These are phyloP conservation scores for Campylomormyrus numenius DNA, from an alignment of 2,113 vertebrate species.

Conservation along the genomic window DNA sequence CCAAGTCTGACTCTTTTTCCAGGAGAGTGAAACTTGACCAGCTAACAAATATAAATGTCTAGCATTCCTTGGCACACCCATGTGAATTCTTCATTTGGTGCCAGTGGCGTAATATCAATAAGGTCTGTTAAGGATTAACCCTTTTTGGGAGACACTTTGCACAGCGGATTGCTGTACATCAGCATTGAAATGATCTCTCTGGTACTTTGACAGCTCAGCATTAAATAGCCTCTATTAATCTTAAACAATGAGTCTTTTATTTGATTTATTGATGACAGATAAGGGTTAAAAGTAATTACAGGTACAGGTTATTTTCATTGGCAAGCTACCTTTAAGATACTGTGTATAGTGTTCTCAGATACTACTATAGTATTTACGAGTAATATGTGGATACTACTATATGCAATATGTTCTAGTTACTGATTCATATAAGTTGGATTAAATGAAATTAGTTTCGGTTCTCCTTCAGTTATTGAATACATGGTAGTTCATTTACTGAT, in stretches of 20 bases:
- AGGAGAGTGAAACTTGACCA: not conserved
- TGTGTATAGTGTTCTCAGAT: not conserved
- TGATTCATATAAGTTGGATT: not conserved
- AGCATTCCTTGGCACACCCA: not conserved
- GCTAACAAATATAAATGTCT: not conserved
- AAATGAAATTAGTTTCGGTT: not conserved
- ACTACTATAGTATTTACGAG: not conserved
- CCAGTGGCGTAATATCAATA: not conserved
- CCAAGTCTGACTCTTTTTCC: not conserved
- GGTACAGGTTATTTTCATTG: not conserved
- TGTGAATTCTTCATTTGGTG: not conserved
- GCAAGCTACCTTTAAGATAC: not conserved
- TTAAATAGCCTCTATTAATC: not conserved
- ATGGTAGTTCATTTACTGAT: not conserved
- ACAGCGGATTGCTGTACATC: not conserved
- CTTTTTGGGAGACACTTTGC: not conserved
- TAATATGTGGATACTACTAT: too few species aligned
- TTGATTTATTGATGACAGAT: not conserved
- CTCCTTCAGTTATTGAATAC: not conserved
- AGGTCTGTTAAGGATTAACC: not conserved
- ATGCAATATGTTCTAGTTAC: not conserved
- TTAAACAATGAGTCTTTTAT: not conserved
- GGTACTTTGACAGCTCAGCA: not conserved
- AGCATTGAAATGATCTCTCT: not conserved
- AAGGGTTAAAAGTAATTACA: not conserved